Evolutionary conservation across 1,140 invertebrate species (phyloP).

Genomic region (Megalonaias nervosa): DNA sequence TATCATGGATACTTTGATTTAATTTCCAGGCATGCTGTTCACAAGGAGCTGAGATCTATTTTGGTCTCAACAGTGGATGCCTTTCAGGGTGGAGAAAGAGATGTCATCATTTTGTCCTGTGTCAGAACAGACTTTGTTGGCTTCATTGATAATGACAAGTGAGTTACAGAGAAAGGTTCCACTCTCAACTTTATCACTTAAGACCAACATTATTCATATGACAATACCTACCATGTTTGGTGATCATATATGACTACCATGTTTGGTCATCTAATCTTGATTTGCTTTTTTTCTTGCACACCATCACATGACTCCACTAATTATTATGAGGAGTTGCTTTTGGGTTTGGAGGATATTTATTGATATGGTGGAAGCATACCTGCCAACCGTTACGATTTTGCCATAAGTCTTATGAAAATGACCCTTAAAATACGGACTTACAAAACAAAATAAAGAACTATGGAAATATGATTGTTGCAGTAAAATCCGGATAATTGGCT

Average conservation of each 20-base stretch:
- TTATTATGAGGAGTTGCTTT: background rate
- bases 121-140: conserved; percentile 55
- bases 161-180: conserved; percentile 12
- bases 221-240: background rate
- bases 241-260: background rate
- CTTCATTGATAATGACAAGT: conserved; percentile 66
- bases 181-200: too few relatives aligned
- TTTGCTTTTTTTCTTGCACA: background rate
- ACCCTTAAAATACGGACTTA: too few relatives aligned
- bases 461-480: too few relatives aligned
- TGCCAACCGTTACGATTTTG: too few relatives aligned
- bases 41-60: conserved; percentile 44
- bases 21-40: conserved; percentile 25
- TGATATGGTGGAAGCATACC: too few relatives aligned
- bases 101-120: conserved; percentile 65
- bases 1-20: background rate
- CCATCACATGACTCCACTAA: background rate
- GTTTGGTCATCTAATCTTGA: background rate
- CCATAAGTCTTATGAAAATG: too few relatives aligned
- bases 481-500: too few relatives aligned
- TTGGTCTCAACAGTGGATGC: conserved; percentile 67
- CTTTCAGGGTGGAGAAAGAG: conserved; percentile 65
- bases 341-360: background rate
- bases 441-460: too few relatives aligned
- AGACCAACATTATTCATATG: background rate